phyloP scores from a whole-genome alignment of 2,888 invertebrate species.

The Eustalomyia histrio region DNA sequence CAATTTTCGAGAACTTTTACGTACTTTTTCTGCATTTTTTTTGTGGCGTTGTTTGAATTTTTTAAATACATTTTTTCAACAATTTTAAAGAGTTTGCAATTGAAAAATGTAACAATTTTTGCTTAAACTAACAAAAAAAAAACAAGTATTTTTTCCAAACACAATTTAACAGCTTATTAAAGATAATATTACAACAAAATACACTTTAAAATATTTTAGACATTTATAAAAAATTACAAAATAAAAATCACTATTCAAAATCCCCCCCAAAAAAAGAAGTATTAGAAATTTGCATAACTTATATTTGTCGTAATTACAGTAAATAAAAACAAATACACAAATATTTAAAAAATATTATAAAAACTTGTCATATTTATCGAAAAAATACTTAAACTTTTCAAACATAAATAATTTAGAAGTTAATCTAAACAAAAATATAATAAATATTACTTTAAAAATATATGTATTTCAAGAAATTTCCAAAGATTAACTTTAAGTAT shows the following conservation, averaged over 20 bases:
- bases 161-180: conserved; percentile 63
- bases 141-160: conserved; percentile 54
- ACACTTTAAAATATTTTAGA: conserved; percentile 75
- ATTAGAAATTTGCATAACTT: conserved; percentile 73
- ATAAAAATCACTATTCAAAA: conserved; percentile 49
- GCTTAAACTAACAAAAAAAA: conserved; percentile 35
- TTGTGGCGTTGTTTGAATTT: conserved; percentile 50
- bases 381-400: conserved; percentile 55
- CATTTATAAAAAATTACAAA: conserved; percentile 61
- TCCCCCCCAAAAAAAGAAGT: conserved; percentile 60
- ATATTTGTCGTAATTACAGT: conserved; percentile 75
- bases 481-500: conserved; percentile 65
- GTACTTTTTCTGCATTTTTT: conserved; percentile 42
- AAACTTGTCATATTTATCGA: conserved; percentile 62
- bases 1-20: conserved; percentile 62
- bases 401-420: conserved; percentile 58
- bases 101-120: conserved; percentile 58
- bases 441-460: conserved; percentile 56
- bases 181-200: conserved; percentile 50
- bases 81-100: conserved; percentile 58
- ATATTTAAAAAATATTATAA: conserved; percentile 67
- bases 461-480: conserved; percentile 63
- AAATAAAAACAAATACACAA: conserved; percentile 67
- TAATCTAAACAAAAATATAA: conserved; percentile 50
- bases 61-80: conserved; percentile 49